Evolutionary conservation across 2,888 invertebrate species (phyloP).

Genomic region (Proisotoma minuta): DNA sequence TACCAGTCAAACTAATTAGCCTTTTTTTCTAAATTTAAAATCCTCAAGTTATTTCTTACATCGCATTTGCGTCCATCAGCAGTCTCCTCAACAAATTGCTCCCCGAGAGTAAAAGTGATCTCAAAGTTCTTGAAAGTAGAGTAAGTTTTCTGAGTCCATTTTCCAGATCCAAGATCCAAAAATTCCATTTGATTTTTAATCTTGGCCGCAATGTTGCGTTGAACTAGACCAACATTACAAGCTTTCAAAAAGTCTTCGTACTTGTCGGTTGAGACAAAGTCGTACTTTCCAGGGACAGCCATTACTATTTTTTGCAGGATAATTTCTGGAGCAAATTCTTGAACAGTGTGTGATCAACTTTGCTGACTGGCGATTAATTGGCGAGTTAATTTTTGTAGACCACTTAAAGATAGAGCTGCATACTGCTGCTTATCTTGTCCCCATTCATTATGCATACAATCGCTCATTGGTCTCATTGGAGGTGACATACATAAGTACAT

Average conservation of each 20-base stretch:
- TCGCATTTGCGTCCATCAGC: slow-evolving; percentile 33
- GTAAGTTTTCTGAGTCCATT: slow-evolving; percentile 35
- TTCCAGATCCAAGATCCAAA: slow-evolving; percentile 25
- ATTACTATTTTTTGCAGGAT: too few relatives aligned
- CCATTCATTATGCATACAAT: too few relatives aligned
- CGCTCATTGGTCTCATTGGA: too few relatives aligned
- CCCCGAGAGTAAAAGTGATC: slow-evolving; percentile 28
- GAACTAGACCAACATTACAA: slow-evolving; percentile 30
- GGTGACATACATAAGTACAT: too few relatives aligned
- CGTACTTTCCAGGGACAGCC: slow-evolving; percentile 25
- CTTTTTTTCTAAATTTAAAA: too few relatives aligned
- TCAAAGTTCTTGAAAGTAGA: slow-evolving; percentile 34
- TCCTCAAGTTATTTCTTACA: slow-evolving; percentile 6
- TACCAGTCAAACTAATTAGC: not conserved
- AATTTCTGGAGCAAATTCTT: too few relatives aligned
- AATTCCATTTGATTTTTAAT: slow-evolving; percentile 24
- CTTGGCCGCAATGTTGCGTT: slow-evolving; percentile 21
- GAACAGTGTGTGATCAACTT: slow-evolving; percentile 15
- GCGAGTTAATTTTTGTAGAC: too few relatives aligned
- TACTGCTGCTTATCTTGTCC: too few relatives aligned
- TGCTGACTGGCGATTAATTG: slow-evolving; percentile 11
- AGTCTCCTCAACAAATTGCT: slow-evolving; percentile 30
- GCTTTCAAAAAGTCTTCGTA: slow-evolving; percentile 35
- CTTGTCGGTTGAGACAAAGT: slow-evolving; percentile 30
- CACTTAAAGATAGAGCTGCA: too few relatives aligned